Conservation (phyloP, 2,113 vertebrate genomes). For the Ia io region DNA sequence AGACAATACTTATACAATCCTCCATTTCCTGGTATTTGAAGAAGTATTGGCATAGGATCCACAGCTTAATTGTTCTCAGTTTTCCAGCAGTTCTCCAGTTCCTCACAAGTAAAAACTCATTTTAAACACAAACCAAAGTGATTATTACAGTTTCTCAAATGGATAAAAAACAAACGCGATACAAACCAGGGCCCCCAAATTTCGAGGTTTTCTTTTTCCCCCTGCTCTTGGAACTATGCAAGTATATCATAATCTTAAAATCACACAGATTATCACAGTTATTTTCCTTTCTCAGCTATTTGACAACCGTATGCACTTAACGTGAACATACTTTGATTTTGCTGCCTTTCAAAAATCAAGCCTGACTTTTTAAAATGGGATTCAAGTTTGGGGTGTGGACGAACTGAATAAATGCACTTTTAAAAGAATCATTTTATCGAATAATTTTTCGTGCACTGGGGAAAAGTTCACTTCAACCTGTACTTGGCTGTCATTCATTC, state of each 20-base stretch:
- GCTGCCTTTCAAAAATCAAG: conserved; percentile 25
- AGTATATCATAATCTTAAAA: conserved; percentile 3
- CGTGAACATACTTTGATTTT: conserved; percentile 31
- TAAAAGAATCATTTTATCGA: not conserved
- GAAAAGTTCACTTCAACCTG: conserved; percentile 23
- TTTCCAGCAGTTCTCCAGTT: not conserved
- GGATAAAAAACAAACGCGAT: conserved; percentile 11
- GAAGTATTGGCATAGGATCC: not conserved
- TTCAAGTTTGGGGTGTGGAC: not conserved
- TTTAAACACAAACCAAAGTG: conserved; percentile 21
- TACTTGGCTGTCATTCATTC: not conserved
- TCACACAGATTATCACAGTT: conserved; percentile 26
- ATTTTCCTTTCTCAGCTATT: conserved; percentile 38
- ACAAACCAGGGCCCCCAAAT: not conserved
- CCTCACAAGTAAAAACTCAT: conserved; percentile 12
- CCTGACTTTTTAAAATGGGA: not conserved
- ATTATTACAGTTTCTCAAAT: conserved; percentile 20
- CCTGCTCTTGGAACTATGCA: not conserved
- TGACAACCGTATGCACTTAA: conserved; percentile 25
- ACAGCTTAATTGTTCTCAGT: not conserved
- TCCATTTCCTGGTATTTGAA: conserved; percentile 10
- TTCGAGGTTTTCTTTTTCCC: not conserved
- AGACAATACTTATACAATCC: not conserved
- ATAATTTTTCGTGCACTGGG: not conserved
- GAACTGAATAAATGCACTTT: not conserved